These are phyloP conservation scores for Limnothrissa miodon DNA, from an alignment of 2,113 vertebrate species.

Conservation along the genomic window DNA sequence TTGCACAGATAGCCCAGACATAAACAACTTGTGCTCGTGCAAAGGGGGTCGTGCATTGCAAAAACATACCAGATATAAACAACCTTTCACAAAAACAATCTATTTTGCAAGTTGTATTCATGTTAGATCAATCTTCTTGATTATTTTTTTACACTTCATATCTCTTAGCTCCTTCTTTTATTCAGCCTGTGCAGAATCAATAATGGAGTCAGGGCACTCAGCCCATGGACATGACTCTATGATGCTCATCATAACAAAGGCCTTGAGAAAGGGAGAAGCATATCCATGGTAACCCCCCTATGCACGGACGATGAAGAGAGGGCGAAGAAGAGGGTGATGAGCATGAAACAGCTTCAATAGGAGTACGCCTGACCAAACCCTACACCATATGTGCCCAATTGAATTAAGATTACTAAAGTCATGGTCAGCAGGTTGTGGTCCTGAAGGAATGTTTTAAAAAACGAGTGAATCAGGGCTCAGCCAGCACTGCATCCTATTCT, in stretches of 20 bases:
- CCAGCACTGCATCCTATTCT: neutral
- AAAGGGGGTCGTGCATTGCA: too few relatives aligned
- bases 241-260: neutral
- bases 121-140: too few relatives aligned
- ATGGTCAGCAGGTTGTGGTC: neutral
- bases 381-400: neutral
- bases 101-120: too few relatives aligned
- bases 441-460: neutral
- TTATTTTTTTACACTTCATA: too few relatives aligned
- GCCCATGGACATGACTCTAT: neutral
- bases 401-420: neutral
- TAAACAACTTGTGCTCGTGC: too few relatives aligned
- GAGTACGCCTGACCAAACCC: neutral
- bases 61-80: too few relatives aligned
- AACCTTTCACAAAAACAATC: too few relatives aligned
- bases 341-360: neutral
- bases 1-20: too few relatives aligned
- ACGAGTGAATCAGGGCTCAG: neutral
- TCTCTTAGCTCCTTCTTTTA: too few relatives aligned
- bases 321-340: conserved; percentile 1
- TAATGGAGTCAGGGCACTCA: neutral
- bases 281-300: conserved; percentile 24
- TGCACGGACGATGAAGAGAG: neutral
- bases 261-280: neutral
- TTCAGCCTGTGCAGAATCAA: neutral